These are phyloP conservation scores for Phortica variegata DNA, from an alignment of 1,140 invertebrate genomes.

Conservation along the genomic window DNA sequence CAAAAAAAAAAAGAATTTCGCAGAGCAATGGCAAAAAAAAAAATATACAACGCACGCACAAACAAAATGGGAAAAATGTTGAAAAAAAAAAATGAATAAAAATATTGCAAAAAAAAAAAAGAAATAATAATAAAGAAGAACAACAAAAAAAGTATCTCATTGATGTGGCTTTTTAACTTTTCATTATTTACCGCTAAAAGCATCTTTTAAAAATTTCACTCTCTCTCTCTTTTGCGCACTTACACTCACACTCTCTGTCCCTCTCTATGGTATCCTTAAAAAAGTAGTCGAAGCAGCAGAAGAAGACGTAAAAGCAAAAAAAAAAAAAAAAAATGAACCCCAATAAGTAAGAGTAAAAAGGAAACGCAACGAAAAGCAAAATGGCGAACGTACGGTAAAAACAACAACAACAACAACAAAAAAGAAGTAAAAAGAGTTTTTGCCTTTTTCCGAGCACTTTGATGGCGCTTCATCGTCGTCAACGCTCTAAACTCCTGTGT, in stretches of 20 bases:
- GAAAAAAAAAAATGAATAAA: conserved; percentile 8
- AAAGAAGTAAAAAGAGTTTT: background rate
- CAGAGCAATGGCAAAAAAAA: background rate
- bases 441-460: conserved; percentile 49
- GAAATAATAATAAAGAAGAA: conserved; percentile 22
- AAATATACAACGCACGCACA: too few species aligned
- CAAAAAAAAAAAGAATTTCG: conserved; percentile 9
- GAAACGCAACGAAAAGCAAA: too few species aligned
- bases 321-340: conserved; percentile 17
- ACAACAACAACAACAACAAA: conserved; percentile 18
- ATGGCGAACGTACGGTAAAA: conserved; percentile 37
- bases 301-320: conserved; percentile 8
- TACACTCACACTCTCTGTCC: too few species aligned
- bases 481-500: background rate
- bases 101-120: background rate
- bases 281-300: conserved; percentile 12
- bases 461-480: conserved; percentile 26
- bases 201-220: conserved; percentile 55
- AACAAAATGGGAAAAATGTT: conserved; percentile 4
- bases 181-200: conserved; percentile 58
- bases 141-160: conserved; percentile 46
- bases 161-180: conserved; percentile 58
- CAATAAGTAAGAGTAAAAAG: conserved; percentile 11
- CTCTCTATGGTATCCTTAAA: too few species aligned
- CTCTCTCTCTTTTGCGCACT: background rate